Percentiles rank a stretch among this genome's conserved stretches.
These are phyloP conservation scores for Tyrannus savana DNA, from an alignment of 2,113 vertebrate genomes.

Conservation along the genomic window DNA sequence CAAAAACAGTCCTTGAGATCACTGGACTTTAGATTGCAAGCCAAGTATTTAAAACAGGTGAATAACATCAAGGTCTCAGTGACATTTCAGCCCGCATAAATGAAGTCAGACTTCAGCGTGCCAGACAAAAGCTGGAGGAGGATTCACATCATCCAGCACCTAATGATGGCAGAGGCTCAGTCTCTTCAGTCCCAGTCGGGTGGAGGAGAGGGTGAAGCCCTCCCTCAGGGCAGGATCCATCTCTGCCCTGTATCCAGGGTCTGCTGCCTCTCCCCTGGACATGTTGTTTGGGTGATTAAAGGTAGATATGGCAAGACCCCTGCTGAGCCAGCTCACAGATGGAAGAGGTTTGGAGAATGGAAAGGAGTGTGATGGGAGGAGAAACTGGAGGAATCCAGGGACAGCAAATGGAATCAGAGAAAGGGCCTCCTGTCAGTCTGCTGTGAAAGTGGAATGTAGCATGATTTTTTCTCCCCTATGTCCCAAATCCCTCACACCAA, in stretches of 20 bases:
- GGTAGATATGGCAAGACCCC: accelerated
- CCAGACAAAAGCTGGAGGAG: background rate
- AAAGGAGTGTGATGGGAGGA: background rate
- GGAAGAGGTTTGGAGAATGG: background rate
- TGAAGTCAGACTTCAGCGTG: background rate
- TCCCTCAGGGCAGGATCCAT: background rate
- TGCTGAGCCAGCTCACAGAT: background rate
- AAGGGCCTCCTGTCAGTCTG: constrained; percentile 27
- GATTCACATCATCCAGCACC: background rate
- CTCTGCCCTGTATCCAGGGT: background rate
- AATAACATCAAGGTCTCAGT: background rate
- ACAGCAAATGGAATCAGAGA: constrained; percentile 18
- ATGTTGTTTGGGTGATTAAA: background rate
- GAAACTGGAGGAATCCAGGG: background rate
- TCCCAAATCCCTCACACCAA: constrained; percentile 70
- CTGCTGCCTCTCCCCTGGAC: background rate
- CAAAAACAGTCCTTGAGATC: background rate
- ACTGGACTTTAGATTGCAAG: background rate
- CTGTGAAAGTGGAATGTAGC: constrained; percentile 66
- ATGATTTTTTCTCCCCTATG: constrained; percentile 65
- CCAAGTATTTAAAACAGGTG: background rate
- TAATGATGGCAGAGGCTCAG: background rate
- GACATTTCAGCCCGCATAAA: background rate
- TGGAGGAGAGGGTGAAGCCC: background rate
- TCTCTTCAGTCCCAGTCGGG: background rate